These are phyloP conservation scores for Zeuzera pyrina DNA, from an alignment of 2,888 invertebrate genomes.

Conservation along the genomic window DNA sequence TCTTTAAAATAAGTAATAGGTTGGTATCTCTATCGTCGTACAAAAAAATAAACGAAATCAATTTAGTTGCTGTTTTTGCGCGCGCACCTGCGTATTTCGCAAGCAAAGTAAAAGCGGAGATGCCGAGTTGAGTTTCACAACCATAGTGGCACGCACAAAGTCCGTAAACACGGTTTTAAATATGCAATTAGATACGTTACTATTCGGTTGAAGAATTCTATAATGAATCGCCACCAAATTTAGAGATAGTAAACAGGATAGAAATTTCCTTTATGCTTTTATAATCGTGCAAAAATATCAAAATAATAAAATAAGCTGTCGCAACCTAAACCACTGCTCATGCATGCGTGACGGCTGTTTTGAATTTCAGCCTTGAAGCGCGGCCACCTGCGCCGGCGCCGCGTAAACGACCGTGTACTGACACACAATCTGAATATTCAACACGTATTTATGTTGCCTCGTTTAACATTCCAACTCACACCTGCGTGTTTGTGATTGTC, in stretches of 20 bases:
- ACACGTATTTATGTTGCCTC: conserved; percentile 60
- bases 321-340: conserved; percentile 51
- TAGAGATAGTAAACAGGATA: not conserved
- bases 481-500: conserved; percentile 58
- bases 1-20: no score
- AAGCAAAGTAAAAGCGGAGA: conserved; percentile 71
- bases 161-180: no score
- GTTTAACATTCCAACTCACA: conserved; percentile 61
- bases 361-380: conserved; percentile 74
- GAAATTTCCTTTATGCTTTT: no score
- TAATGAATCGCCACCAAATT: conserved; percentile 37
- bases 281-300: conserved; percentile 4
- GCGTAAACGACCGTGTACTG: conserved; percentile 72
- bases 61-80: conserved; percentile 62
- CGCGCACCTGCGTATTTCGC: conserved; percentile 75
- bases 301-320: conserved; percentile 22
- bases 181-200: no score
- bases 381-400: conserved; percentile 76
- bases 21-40: no score
- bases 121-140: conserved; percentile 67
- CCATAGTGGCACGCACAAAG: conserved; percentile 40
- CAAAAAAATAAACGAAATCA: conserved; percentile 67
- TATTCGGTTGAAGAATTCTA: no score
- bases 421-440: conserved; percentile 71
- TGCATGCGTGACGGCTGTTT: conserved; percentile 71